A percentile compares a stretch with the other conserved stretches of the same genome.
phyloP scores from a whole-genome alignment of 1,140 invertebrate species.

The Eupristina koningsbergeri region DNA sequence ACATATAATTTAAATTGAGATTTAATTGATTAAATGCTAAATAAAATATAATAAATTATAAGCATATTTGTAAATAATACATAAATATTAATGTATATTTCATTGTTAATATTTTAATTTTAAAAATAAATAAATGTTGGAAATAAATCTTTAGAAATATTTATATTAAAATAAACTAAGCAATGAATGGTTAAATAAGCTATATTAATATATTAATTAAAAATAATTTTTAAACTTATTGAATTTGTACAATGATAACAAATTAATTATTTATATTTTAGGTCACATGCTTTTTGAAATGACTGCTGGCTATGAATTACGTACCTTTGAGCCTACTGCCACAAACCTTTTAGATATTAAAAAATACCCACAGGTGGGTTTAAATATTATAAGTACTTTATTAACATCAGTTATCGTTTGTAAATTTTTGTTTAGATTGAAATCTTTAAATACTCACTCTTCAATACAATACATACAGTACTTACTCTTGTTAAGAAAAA shows the following conservation, averaged over 20 bases:
- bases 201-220: neutral
- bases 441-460: no score
- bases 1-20: no score
- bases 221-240: neutral
- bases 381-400: conserved; percentile 30
- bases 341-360: conserved; percentile 82
- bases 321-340: conserved; percentile 80
- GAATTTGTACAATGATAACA: neutral
- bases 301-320: conserved; percentile 87
- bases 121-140: no score
- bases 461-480: no score
- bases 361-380: conserved; percentile 81
- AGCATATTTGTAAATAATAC: no score
- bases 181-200: neutral
- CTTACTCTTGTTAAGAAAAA: no score
- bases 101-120: no score
- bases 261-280: conserved; percentile 55
- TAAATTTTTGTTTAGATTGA: conserved; percentile 4
- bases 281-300: conserved; percentile 92
- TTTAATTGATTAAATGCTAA: no score
- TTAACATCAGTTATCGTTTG: neutral
- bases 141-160: no score
- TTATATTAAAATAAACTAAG: neutral
- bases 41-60: no score
- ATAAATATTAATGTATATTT: no score